These are phyloP conservation scores for Archaeoteleia sp. DNA, from an alignment of 2,888 invertebrate species.

Conservation along the genomic window DNA sequence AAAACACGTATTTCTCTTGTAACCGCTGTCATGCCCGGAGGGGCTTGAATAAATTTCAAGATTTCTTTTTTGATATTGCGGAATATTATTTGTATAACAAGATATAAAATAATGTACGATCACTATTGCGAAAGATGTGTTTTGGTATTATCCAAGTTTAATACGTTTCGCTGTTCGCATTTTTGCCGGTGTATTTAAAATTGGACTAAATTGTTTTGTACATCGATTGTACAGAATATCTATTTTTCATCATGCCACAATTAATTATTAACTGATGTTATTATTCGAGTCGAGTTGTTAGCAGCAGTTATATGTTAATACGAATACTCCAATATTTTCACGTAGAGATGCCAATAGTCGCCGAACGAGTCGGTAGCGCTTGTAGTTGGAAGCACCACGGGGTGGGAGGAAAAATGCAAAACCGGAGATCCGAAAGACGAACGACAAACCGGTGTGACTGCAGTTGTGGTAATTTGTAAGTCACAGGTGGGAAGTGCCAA, in stretches of 20 bases:
- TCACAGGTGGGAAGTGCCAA: slow-evolving; percentile 57
- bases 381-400: slow-evolving; percentile 23
- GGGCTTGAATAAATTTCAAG: slow-evolving; percentile 46
- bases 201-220: too few species aligned
- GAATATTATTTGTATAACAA: slow-evolving; percentile 45
- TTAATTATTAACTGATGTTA: slow-evolving; percentile 16
- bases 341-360: slow-evolving; percentile 31
- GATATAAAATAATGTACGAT: slow-evolving; percentile 46
- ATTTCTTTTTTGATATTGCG: slow-evolving; percentile 45
- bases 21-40: slow-evolving; percentile 36
- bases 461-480: slow-evolving; percentile 57
- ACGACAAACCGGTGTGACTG: slow-evolving; percentile 56
- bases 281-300: slow-evolving; percentile 5
- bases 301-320: slow-evolving; percentile 27
- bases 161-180: neutral
- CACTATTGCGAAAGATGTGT: slow-evolving; percentile 18
- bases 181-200: neutral
- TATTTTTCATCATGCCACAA: too few species aligned
- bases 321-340: slow-evolving; percentile 12
- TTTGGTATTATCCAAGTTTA: slow-evolving; percentile 28
- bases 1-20: slow-evolving; percentile 45
- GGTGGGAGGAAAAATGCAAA: slow-evolving; percentile 36
- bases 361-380: slow-evolving; percentile 23
- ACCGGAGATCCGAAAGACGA: slow-evolving; percentile 50
- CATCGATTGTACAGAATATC: too few species aligned